A percentile compares a stretch with the other conserved stretches of the same genome.
Evolutionary conservation across 2,113 vertebrate genomes (phyloP).

Genomic region (Carettochelys insculpta): DNA sequence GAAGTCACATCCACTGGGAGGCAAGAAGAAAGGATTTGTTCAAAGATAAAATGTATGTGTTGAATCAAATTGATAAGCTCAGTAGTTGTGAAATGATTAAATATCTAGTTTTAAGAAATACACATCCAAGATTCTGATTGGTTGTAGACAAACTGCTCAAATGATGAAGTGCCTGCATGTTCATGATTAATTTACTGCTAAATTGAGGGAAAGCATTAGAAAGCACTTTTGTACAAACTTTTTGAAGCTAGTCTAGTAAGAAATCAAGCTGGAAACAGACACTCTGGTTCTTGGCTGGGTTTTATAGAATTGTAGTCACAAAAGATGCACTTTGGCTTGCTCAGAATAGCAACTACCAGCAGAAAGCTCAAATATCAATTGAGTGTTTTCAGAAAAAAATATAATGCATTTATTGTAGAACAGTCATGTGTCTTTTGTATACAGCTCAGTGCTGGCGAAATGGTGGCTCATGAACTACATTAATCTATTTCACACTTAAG

Average conservation of each 20-base stretch:
- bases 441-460: too few species aligned
- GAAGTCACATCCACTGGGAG: neutral
- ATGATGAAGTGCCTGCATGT: accelerated
- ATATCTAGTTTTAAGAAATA: neutral
- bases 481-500: too few species aligned
- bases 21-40: neutral
- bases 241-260: neutral
- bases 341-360: neutral
- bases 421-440: neutral
- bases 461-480: too few species aligned
- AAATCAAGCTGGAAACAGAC: neutral
- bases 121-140: neutral
- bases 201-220: neutral
- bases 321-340: neutral
- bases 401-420: neutral
- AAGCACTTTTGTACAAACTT: neutral
- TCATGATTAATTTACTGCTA: neutral
- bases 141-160: neutral
- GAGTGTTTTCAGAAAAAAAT: neutral
- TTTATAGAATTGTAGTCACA: neutral
- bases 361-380: neutral
- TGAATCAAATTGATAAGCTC: neutral
- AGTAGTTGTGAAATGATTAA: neutral
- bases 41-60: neutral
- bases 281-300: neutral